Conservation (phyloP, 2,888 invertebrate species). For the Zhuqinia jingwanae region DNA sequence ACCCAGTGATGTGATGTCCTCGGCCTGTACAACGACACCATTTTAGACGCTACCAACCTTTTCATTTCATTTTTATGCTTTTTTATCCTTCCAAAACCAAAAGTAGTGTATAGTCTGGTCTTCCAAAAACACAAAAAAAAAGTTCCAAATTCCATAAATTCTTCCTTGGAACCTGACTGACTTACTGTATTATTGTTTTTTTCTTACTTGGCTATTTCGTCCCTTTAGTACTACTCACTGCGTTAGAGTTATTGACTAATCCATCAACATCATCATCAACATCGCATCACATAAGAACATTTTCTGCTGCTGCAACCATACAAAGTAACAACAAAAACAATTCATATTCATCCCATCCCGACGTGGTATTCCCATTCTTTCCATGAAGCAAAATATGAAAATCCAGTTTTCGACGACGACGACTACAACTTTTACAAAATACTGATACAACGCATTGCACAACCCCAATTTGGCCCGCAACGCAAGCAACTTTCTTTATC, state of each 20-base stretch:
- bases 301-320: not conserved
- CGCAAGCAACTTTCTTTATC: too few relatives aligned
- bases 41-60: not conserved
- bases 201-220: not conserved
- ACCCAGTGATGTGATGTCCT: slow-evolving; percentile 5
- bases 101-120: not conserved
- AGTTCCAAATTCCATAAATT: slow-evolving; percentile 7
- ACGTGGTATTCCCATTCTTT: too few relatives aligned
- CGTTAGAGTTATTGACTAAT: slow-evolving; percentile 46
- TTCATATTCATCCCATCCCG: not conserved
- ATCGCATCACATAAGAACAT: not conserved
- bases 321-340: not conserved
- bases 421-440: too few relatives aligned
- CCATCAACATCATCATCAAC: slow-evolving; percentile 48
- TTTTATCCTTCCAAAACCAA: not conserved
- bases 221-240: not conserved
- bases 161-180: slow-evolving; percentile 14
- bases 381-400: too few relatives aligned
- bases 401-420: too few relatives aligned
- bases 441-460: too few relatives aligned
- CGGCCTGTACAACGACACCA: not conserved
- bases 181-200: not conserved
- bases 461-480: too few relatives aligned
- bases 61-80: slow-evolving; percentile 19
- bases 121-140: not conserved